Evolutionary conservation across 2,113 vertebrate genomes (phyloP), one percentile per base, ranked within the genome.

Genomic region (Origma solitaria): DNA sequence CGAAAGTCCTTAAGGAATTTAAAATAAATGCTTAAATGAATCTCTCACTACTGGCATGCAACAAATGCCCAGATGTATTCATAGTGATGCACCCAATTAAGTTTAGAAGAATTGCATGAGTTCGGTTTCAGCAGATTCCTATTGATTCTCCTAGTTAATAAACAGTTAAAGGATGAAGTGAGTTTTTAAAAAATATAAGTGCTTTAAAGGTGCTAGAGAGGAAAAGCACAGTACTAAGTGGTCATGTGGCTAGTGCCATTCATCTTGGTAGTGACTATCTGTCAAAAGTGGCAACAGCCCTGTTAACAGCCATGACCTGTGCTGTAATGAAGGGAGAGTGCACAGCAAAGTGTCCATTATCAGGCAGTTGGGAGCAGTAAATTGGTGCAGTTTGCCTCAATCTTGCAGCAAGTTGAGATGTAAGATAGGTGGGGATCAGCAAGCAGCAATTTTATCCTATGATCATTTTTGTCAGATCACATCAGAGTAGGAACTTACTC

Each of bases 331-430:
- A 98, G 97, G 97, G 98, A 98, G 98, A 98, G 98, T 98, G 97
- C 98, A 97, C 96, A 71, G 97, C 97, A 98, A 98, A 98, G 98
- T 97, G 97, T 98, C 98, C 98, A 99, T 98, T 98, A 99, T 98
- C 97, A 98, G 98, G 97, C 98, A 96, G 98, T 98, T 98, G 98
- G 98, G 98, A 98, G 98, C 98, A 98, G 98, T 98, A 98, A 99
- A 98, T 98, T 98, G 98, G 97, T 98, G 98, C 98, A 98, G 98
- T 99, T 99, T 98, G 98, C 98, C 97, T 98, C 97, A 98, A 98
- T 98, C 98, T 98, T 98, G 96, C 97, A 95, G 97, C 98, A 98
- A 98, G 98, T 97, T 98, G 98, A 98, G 98, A 98, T 98, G 98
- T 98, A 97, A 98, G 98, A 98, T 98, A 98, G 98, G 98, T 98